Base-by-base conservation (phyloP, 2,113 vertebrate species). In the Perca schrenkii region DNA sequence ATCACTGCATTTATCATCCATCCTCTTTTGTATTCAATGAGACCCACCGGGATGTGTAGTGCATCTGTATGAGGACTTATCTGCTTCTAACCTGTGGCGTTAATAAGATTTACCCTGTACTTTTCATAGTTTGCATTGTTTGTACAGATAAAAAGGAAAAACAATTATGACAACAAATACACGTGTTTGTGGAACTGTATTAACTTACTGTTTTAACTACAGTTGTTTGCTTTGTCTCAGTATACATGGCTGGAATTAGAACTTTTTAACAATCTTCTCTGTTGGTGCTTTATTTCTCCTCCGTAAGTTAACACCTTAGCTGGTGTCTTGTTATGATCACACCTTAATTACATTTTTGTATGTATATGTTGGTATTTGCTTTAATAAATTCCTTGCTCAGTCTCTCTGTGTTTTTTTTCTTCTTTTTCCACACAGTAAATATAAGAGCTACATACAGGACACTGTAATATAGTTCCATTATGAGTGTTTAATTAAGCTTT, bases 341-440 rank as follows among this genome's bases (percentile, higher is more conserved):
- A 43, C 6, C 0, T 10, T n/a, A 43, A 21, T 28, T 52, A 49
- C 31, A 46, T 57, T 1, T 19, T 25, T 50, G 68, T 13, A 63
- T 81, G 36, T 65, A n/a, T n/a, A n/a, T n/a, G n/a, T n/a, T n/a
- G n/a, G n/a, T n/a, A 47, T 77, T 74, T 28, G 25, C 50, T 60
- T 87, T 8, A 88, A 78, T 88, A 91, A 91, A 88, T 52, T 79
- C 62, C 12, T 80, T 50, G 15, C n/a, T 79, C 28, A 28, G 46
- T 68, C 22, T 77, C 53, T 75, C 14, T 60, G 16, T 56, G 7
- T 25, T 65, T 52, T 52, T n/a, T 34, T 34, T 31, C 31, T 46
- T 8, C 40, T 34, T 34, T 5, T 46, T 8, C 40, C 17, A 0
- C 60, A 49, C 11, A 22, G 19, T 60, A 54, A 54, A 74, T 68